These are phyloP conservation scores for Trachelipus rathkii DNA, from an alignment of 1,140 invertebrate species.

Conservation along the genomic window DNA sequence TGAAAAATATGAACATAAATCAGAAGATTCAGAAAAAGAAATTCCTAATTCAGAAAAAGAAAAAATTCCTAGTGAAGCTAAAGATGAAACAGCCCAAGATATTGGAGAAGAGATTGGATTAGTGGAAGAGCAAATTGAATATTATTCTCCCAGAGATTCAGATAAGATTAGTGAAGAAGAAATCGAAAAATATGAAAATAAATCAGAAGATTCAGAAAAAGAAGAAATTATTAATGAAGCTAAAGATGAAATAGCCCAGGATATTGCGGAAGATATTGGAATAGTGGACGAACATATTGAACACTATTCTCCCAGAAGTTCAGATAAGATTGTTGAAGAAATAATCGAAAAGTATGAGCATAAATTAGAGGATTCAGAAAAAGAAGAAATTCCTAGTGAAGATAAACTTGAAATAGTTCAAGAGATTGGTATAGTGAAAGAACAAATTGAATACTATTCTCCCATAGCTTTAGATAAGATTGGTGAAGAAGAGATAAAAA, in stretches of 20 bases:
- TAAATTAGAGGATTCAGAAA: background rate
- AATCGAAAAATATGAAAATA: background rate
- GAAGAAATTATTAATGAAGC: slow-evolving; percentile 14
- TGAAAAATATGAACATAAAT: background rate
- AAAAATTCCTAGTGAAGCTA: background rate
- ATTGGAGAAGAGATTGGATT: slow-evolving; percentile 4
- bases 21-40: background rate
- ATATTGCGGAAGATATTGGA: background rate
- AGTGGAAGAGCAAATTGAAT: background rate
- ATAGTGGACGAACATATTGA: background rate
- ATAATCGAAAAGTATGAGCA: background rate
- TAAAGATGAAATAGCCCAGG: slow-evolving; percentile 3
- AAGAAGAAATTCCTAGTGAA: background rate
- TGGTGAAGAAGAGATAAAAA: too few relatives aligned
- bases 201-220: background rate
- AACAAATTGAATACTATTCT: background rate
- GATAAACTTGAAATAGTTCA: background rate
- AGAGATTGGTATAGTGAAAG: background rate
- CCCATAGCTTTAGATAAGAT: too few relatives aligned
- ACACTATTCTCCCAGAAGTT: background rate
- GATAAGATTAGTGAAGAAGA: background rate
- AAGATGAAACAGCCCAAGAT: slow-evolving; percentile 3
- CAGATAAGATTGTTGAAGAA: too few relatives aligned
- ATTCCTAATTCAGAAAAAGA: too few relatives aligned
- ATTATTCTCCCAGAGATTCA: background rate